Evolutionary conservation across 2,888 invertebrate genomes (phyloP).

Genomic region (Acanthopleura granulata): DNA sequence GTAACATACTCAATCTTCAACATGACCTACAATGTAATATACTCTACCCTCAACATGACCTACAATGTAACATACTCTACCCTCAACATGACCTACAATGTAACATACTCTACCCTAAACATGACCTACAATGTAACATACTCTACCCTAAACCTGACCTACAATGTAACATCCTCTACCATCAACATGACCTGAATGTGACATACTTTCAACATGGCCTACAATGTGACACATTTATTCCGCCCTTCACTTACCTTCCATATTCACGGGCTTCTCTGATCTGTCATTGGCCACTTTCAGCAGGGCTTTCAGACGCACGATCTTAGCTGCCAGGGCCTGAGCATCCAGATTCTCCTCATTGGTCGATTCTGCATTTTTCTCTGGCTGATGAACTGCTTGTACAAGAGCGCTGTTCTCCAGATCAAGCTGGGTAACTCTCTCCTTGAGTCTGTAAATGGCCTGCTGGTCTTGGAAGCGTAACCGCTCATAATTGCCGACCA

Average conservation of each 20-base stretch:
- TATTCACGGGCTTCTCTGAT: constrained; percentile 75
- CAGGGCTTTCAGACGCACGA: constrained; percentile 77
- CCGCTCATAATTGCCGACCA: constrained; percentile 83
- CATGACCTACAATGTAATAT: too few relatives aligned
- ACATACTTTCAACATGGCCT: too few relatives aligned
- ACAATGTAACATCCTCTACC: too few relatives aligned
- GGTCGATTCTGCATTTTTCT: constrained; percentile 33
- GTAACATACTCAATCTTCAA: too few relatives aligned
- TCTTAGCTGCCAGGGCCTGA: constrained; percentile 75
- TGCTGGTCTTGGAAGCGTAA: constrained; percentile 73
- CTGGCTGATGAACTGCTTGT: constrained; percentile 49
- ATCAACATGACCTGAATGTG: too few relatives aligned
- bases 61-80: too few relatives aligned
- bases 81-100: too few relatives aligned
- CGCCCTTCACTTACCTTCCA: constrained; percentile 70
- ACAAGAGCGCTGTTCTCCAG: constrained; percentile 67
- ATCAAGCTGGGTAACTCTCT: constrained; percentile 65
- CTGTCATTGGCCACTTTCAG: constrained; percentile 74
- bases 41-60: too few relatives aligned
- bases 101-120: too few relatives aligned
- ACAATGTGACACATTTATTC: too few relatives aligned
- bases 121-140: too few relatives aligned
- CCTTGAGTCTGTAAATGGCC: constrained; percentile 77
- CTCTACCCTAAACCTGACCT: too few relatives aligned
- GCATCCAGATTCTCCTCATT: constrained; percentile 53